Base-by-base conservation (phyloP, 2,888 invertebrate genomes). In the Xestia ashworthii region DNA sequence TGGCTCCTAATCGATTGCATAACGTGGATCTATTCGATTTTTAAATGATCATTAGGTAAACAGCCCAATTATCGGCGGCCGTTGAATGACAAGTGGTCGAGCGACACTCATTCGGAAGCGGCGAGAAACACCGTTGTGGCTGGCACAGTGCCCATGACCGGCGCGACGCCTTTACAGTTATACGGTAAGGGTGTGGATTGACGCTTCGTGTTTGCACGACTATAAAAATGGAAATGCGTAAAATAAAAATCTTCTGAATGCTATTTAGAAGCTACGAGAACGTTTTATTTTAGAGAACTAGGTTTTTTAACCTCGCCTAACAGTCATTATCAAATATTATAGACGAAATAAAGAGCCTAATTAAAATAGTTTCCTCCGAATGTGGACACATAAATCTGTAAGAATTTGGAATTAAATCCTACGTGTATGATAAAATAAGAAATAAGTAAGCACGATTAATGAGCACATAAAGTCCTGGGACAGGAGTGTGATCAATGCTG, bases 131-230 rank as follows among this genome's bases (percentile, higher is more conserved):
- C 91, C 90, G 92, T 91, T 91, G 91, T 84, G 82, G 92, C 88
- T 95, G 96, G 96, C 95, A 94, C 93, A 93, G 86, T 95, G 96
- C 95, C 95, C 95, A 90, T 92, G 94, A 94, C 92, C 93, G 91
- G 89, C 88, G 78, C 83, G 89, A 83, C 89, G 83, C 87, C 88
- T 90, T 88, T 89, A 90, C 88, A 83, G 88, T 87, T 89, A 89
- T 71, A 82, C 76, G n/a, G 73, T 83, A 87, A 90, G 90, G 90
- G 89, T 90, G 89, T 83, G 85, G 88, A 89, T 85, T 84, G 85
- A 89, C 77, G 75, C 48, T 80, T 75, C 87, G 78, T 87, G 86
- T 87, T 84, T 84, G 88, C 88, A 78, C 81, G 83, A 71, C 85
- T 79, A 88, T 90, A 81, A 87, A 87, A 84, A 89, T 86, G 83